A percentile compares a stretch with the other conserved stretches of the same genome.
These are phyloP conservation scores for Lycia hirtaria DNA, from an alignment of 2,888 invertebrate species.

Conservation along the genomic window DNA sequence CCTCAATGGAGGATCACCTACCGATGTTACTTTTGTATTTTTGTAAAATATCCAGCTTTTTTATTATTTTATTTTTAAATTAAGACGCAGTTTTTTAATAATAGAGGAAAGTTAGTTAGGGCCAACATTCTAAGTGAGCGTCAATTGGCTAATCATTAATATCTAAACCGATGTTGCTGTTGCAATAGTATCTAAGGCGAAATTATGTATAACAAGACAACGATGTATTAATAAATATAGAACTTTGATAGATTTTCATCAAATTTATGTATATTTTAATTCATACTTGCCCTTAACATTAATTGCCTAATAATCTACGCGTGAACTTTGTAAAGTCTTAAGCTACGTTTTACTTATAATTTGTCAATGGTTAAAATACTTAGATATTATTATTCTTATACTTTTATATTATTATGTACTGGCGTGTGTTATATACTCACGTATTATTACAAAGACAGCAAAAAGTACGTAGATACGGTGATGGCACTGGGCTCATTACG, in stretches of 20 bases:
- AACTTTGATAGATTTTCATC: conserved; percentile 32
- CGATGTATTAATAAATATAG: conserved; percentile 56
- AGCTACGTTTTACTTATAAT: not conserved
- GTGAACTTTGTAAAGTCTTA: not conserved
- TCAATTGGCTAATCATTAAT: conserved; percentile 70
- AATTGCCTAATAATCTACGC: not conserved
- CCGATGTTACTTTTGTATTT: conserved; percentile 73
- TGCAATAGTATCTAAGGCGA: conserved; percentile 73
- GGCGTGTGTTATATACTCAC: too few relatives aligned
- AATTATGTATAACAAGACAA: conserved; percentile 68
- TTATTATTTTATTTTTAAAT: conserved; percentile 60
- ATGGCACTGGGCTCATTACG: too few relatives aligned
- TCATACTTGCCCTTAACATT: conserved; percentile 4
- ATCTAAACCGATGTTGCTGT: conserved; percentile 60
- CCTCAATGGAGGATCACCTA: conserved; percentile 65
- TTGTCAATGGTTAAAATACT: not conserved
- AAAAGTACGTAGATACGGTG: too few relatives aligned
- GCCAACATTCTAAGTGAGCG: conserved; percentile 69
- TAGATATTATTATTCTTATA: not conserved
- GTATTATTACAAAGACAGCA: too few relatives aligned
- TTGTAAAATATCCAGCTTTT: conserved; percentile 70
- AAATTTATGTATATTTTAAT: conserved; percentile 9
- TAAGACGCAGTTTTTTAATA: conserved; percentile 59
- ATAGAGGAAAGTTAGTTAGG: conserved; percentile 69
- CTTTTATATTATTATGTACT: too few relatives aligned